Conservation (phyloP, 2,113 vertebrate genomes). For the Eclectus roratus region DNA sequence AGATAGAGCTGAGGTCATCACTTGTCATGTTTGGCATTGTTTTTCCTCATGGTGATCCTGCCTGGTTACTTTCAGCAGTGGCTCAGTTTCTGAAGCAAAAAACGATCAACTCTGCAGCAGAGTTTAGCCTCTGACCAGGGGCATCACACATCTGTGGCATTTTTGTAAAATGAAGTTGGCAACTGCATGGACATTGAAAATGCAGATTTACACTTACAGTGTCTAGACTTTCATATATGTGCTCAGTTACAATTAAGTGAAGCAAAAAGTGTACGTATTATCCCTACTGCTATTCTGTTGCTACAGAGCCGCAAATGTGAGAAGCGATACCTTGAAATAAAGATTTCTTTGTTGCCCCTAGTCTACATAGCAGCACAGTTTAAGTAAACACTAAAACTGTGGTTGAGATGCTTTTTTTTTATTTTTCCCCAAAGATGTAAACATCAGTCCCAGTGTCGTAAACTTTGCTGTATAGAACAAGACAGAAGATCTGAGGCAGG, state of each 20-base stretch:
- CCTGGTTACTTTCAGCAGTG: slow-evolving; percentile 68
- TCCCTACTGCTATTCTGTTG: slow-evolving; percentile 78
- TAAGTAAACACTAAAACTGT: slow-evolving; percentile 78
- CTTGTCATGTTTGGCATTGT: slow-evolving; percentile 68
- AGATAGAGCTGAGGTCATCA: slow-evolving; percentile 68
- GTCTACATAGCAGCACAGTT: slow-evolving; percentile 81
- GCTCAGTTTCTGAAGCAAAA: slow-evolving; percentile 63
- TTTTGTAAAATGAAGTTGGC: slow-evolving; percentile 71
- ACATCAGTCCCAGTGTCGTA: slow-evolving; percentile 82
- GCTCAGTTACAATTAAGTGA: slow-evolving; percentile 82
- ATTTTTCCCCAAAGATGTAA: slow-evolving; percentile 76
- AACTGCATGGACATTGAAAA: slow-evolving; percentile 78
- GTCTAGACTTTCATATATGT: slow-evolving; percentile 83
- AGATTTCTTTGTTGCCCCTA: slow-evolving; percentile 75
- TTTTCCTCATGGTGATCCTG: slow-evolving; percentile 64
- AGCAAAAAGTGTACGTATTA: slow-evolving; percentile 79
- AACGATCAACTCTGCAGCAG: slow-evolving; percentile 69
- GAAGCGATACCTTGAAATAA: slow-evolving; percentile 80
- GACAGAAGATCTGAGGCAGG: slow-evolving; percentile 72
- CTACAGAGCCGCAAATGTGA: slow-evolving; percentile 80
- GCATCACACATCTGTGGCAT: slow-evolving; percentile 81
- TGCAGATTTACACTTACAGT: slow-evolving; percentile 81
- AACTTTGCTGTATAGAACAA: slow-evolving; percentile 73
- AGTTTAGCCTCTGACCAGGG: slow-evolving; percentile 70
- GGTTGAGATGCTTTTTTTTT: slow-evolving; percentile 71